Conservation (phyloP, 2,113 vertebrate genomes). For the Mystacornis crossleyi region DNA sequence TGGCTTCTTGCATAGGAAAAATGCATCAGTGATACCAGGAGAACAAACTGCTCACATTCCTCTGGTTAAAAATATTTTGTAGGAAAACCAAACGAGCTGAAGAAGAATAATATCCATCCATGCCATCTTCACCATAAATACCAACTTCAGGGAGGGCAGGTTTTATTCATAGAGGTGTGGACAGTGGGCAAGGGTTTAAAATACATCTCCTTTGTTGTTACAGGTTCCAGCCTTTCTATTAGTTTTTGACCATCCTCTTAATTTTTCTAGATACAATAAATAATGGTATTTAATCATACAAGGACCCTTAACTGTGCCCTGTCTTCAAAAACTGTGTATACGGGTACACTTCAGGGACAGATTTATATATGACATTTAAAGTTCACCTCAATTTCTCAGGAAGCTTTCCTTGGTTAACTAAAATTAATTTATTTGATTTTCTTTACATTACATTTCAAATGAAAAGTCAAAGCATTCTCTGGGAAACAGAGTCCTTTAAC, state of each 20-base stretch:
- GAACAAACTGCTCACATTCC: background rate
- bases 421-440: background rate
- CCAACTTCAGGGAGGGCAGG: background rate
- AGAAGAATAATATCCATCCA: background rate
- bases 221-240: background rate
- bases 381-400: background rate
- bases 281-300: background rate
- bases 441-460: background rate
- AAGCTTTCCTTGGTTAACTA: background rate
- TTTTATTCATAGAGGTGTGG: background rate
- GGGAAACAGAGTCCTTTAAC: background rate
- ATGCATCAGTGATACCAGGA: background rate
- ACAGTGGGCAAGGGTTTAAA: background rate
- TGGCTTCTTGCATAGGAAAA: background rate
- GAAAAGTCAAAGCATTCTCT: background rate
- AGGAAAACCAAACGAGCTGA: background rate
- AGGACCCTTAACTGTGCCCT: background rate
- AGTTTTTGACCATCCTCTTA: background rate
- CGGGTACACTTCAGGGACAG: background rate
- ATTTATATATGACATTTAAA: background rate
- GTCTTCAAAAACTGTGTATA: rapidly evolving
- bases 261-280: background rate
- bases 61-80: background rate
- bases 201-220: background rate
- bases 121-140: background rate